These are phyloP conservation scores for Bicyclus anynana DNA, from an alignment of 1,140 invertebrate genomes.

Conservation along the genomic window DNA sequence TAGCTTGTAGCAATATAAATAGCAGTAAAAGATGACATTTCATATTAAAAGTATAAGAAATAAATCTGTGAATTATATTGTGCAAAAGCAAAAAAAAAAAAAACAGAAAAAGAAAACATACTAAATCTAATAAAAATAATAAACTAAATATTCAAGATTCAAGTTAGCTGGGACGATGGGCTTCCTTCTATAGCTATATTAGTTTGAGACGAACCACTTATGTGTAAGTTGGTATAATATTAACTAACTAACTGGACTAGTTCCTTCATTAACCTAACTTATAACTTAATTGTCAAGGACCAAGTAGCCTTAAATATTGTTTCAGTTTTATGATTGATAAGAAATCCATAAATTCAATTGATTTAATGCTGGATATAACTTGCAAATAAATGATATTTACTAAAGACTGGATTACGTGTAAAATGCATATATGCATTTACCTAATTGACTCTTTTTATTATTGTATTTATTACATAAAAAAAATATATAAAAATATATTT, in stretches of 20 bases:
- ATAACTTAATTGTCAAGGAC: slow-evolving; percentile 35
- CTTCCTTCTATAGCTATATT: slow-evolving; percentile 34
- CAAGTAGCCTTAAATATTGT: slow-evolving; percentile 12
- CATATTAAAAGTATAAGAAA: too few relatives aligned
- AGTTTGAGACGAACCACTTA: slow-evolving; percentile 49
- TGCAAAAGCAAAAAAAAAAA: slow-evolving; percentile 21
- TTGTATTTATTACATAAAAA: too few relatives aligned
- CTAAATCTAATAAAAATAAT: slow-evolving; percentile 19
- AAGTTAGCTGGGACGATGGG: slow-evolving; percentile 33
- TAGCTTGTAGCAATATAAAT: too few relatives aligned
- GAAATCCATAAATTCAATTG: too few relatives aligned
- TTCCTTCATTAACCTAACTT: slow-evolving; percentile 61
- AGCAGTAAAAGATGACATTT: too few relatives aligned
- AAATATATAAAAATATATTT: too few relatives aligned
- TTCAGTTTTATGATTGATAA: neutral
- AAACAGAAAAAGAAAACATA: slow-evolving; percentile 17
- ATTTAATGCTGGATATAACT: too few relatives aligned
- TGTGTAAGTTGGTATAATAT: slow-evolving; percentile 49
- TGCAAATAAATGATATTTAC: too few relatives aligned
- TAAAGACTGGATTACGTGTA: too few relatives aligned
- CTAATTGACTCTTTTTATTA: too few relatives aligned
- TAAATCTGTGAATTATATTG: neutral
- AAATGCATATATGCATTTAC: too few relatives aligned
- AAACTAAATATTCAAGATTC: slow-evolving; percentile 36
- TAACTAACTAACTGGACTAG: slow-evolving; percentile 62